Evolutionary conservation across 2,888 invertebrate species (phyloP).

Genomic region (Piscicola geometra): DNA sequence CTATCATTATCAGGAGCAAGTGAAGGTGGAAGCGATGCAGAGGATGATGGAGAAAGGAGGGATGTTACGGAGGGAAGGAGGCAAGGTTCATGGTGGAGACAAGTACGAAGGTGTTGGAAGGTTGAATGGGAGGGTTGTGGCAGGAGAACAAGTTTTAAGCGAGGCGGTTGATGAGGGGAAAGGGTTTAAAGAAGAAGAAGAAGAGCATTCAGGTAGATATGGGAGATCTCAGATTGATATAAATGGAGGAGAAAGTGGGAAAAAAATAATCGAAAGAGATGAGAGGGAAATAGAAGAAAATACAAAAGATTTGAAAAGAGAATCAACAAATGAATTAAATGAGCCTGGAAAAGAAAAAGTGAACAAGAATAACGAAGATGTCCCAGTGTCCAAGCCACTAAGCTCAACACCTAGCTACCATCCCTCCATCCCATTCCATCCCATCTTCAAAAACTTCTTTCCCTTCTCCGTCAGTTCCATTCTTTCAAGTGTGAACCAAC

Average conservation of each 20-base stretch:
- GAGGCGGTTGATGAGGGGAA: not conserved
- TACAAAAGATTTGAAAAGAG: too few relatives aligned
- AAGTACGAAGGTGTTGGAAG: not conserved
- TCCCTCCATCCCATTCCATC: not conserved
- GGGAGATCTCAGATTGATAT: too few relatives aligned
- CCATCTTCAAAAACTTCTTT: conserved; percentile 2
- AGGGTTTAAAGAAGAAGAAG: too few relatives aligned
- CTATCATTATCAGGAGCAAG: conserved; percentile 2
- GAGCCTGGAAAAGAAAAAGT: too few relatives aligned
- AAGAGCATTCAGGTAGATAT: too few relatives aligned
- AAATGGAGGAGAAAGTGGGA: too few relatives aligned
- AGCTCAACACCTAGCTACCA: too few relatives aligned
- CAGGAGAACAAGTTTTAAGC: not conserved
- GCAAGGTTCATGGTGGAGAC: not conserved
- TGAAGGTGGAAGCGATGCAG: not conserved
- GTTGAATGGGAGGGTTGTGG: not conserved
- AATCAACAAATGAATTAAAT: too few relatives aligned
- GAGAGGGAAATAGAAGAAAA: too few relatives aligned
- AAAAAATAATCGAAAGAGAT: not conserved
- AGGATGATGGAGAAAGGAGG: not conserved
- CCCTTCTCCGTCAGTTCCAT: conserved; percentile 6
- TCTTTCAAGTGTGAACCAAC: not conserved
- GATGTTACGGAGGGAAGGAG: not conserved
- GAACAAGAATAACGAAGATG: too few relatives aligned
- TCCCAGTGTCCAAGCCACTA: too few relatives aligned